A percentile compares a stretch with the other conserved stretches of the same genome.
Conservation (phyloP, 2,113 vertebrate species). For the Athene noctua region DNA sequence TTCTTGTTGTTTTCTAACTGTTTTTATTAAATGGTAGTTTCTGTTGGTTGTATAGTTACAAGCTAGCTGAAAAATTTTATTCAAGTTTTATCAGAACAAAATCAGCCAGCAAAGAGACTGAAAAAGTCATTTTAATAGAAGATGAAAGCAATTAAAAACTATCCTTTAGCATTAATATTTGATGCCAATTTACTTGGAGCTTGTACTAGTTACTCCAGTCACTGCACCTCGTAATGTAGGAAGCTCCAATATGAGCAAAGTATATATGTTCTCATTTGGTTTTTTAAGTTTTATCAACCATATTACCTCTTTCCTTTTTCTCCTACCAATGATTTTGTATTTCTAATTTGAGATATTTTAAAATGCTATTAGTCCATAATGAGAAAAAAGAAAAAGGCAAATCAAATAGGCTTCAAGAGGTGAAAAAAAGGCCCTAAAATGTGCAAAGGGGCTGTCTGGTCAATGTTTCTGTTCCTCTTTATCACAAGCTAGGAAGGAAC, state of each 20-base stretch:
- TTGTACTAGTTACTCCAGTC: neutral
- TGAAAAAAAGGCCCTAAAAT: neutral
- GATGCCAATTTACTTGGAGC: neutral
- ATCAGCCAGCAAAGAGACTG: neutral
- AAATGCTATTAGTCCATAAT: neutral
- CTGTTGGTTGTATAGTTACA: neutral
- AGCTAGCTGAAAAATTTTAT: neutral
- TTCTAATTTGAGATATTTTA: neutral
- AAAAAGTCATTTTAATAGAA: neutral
- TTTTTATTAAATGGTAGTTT: neutral
- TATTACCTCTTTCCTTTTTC: neutral
- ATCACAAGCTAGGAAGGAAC: conserved; percentile 1
- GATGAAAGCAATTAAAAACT: neutral
- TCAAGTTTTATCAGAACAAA: neutral
- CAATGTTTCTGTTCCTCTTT: conserved; percentile 4
- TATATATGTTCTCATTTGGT: neutral
- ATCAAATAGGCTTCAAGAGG: neutral
- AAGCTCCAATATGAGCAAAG: neutral
- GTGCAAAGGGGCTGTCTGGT: neutral
- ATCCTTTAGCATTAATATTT: neutral
- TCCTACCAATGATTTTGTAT: neutral
- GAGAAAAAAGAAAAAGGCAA: neutral
- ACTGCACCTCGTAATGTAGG: too few relatives aligned
- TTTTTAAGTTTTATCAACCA: neutral
- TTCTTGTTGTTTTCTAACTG: neutral